Base-by-base conservation (phyloP, 2,113 vertebrate genomes). In the Onychostruthus taczanowskii region DNA sequence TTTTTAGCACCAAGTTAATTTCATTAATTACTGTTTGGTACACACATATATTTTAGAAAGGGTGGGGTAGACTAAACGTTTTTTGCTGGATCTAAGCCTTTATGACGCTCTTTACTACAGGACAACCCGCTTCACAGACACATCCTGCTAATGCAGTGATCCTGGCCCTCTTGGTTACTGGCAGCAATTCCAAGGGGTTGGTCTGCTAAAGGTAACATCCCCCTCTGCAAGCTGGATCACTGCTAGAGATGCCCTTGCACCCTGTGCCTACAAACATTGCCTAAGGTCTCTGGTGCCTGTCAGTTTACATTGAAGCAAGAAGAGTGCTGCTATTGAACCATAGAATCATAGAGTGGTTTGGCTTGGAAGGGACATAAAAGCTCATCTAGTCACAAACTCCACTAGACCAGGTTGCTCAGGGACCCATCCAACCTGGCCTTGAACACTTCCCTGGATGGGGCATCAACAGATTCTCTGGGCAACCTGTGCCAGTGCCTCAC, bases 311-410 rank as follows among this genome's bases (percentile, higher is more conserved):
- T 1, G 2, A 55, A 85, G 33, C 27, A 70, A 87, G 61, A 18
- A 0, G 2, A 23, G 14, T 1, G 3, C 8, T 27, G 22, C 23
- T 61, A 10, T 1, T 39, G 50, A 47, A n/a, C 10, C 19, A 31
- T 1, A 58, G 21, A 37, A 52, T 33, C 11, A 35, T 22, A 11
- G 41, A 70, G 61, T n/a, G 17, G 30, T n/a, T 83, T 62, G n/a
- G 11, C 5, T 19, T 47, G 47, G 55, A 69, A 76, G 39, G 14
- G 47, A 83, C 26, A 21, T 69, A 41, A 55, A 62, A 55, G 30
- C 6, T 43, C 63, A 47, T 35, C 14, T 62, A 49, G 17, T 31
- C 70, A n/a, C 39, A 53, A 68, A 8, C 6, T 2, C 8, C 79
- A 76, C 15, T 16, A 49, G 10, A 11, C 16, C 41, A 76, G 26